A percentile compares a stretch with the other conserved stretches of the same genome.
These are phyloP conservation scores for Micrasema longulum DNA, from an alignment of 1,140 invertebrate genomes.

Conservation along the genomic window DNA sequence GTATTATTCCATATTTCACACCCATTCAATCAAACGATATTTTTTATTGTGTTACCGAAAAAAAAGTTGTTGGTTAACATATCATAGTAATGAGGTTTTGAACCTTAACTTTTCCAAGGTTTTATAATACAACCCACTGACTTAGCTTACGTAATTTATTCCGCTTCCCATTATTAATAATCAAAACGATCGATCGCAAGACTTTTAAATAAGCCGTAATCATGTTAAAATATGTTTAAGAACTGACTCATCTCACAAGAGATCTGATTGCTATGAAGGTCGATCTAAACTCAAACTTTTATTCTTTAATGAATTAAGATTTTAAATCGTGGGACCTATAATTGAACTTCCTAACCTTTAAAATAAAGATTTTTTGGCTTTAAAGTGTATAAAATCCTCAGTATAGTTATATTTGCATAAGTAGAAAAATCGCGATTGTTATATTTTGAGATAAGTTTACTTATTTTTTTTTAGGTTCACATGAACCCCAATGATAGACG, in stretches of 20 bases:
- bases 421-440: too few relatives aligned
- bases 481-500: too few relatives aligned
- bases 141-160: neutral
- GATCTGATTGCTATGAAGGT: slow-evolving; percentile 11
- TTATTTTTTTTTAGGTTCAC: too few relatives aligned
- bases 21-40: neutral
- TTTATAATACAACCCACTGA: neutral
- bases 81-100: neutral
- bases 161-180: slow-evolving; percentile 15
- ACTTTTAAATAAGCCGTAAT: slow-evolving; percentile 9
- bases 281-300: too few relatives aligned
- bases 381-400: too few relatives aligned
- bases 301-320: too few relatives aligned
- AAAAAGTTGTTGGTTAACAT: neutral
- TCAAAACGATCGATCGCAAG: slow-evolving; percentile 4
- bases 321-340: too few relatives aligned
- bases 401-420: too few relatives aligned
- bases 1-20: too few relatives aligned
- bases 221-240: neutral
- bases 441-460: too few relatives aligned
- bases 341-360: too few relatives aligned
- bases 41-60: neutral
- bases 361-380: too few relatives aligned
- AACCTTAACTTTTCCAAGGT: slow-evolving; percentile 12
- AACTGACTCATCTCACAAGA: slow-evolving; percentile 3